Conservation (phyloP, 2,797 vertebrate species). For the Enteromius viviparus region DNA sequence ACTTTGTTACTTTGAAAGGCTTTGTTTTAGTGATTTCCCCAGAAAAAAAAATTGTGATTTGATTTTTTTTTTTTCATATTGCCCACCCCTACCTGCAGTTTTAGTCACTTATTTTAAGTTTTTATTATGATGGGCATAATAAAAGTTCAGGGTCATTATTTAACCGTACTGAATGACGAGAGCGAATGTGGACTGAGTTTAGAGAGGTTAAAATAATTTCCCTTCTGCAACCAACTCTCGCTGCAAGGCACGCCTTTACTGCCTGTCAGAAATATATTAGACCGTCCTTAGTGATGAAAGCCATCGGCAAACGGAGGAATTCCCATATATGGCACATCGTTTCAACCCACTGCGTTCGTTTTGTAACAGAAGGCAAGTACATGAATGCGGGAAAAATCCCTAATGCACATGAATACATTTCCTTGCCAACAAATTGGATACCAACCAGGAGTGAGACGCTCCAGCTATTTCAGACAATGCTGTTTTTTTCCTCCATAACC, state of each 20-base stretch:
- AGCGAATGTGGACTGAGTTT: neutral
- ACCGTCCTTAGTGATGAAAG: slow-evolving; percentile 13
- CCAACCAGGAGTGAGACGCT: slow-evolving; percentile 27
- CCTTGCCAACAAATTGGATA: slow-evolving; percentile 37
- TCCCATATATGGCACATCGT: slow-evolving; percentile 36
- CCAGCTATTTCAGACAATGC: slow-evolving; percentile 36
- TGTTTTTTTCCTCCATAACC: neutral
- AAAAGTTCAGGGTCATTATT: neutral
- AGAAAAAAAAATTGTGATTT: no score
- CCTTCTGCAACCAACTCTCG: neutral
- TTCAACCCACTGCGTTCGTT: slow-evolving; percentile 21
- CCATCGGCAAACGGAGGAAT: slow-evolving; percentile 30
- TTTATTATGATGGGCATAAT: neutral
- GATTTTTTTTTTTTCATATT: no score
- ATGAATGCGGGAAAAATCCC: slow-evolving; percentile 47
- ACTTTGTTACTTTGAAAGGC: no score
- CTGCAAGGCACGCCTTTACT: neutral
- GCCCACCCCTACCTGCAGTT: neutral
- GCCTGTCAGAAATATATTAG: slow-evolving; percentile 1
- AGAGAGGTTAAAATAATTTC: slow-evolving; percentile 21
- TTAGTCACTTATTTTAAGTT: neutral
- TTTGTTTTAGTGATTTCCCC: no score
- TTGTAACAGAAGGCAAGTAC: slow-evolving; percentile 39
- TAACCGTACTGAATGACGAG: neutral
- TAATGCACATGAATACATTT: slow-evolving; percentile 50